Base-by-base conservation (phyloP, 2,113 vertebrate species). In the Vulpes ferrilata region DNA sequence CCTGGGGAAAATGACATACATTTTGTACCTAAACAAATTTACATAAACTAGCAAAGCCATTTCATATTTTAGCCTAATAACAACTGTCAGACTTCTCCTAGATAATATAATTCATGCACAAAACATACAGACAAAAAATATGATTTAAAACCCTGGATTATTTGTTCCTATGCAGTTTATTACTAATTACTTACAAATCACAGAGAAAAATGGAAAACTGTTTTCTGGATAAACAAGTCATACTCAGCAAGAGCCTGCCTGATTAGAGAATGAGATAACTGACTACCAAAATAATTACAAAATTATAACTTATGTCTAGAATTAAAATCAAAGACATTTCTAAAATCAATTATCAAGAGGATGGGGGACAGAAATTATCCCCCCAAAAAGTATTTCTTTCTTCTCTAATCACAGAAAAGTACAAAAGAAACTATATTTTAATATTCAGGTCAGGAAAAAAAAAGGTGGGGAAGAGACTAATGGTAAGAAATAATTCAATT, bases 51-150 rank as follows among this genome's bases (percentile, higher is more conserved):
- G 60, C 71, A 88, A 97, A 83, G 5, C 17, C 32, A 92, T 87
- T 92, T 92, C 55, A 92, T 96, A 93, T 96, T 92, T 97, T 67
- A 87, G 22, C 15, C 78, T 96, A 97, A 91, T 93, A 92, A 74
- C 73, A 96, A 95, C 22, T 90, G 65, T 83, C 92, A 67, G 67
- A 48, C 30, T 93, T 71, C 57, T 84, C 88, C 82, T 38, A 93
- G 60, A 93, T 96, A 95, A 93, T 80, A 51, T 53, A 86, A 95
- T 89, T 95, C 59, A 79, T 43, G 16, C 55, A 88, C 4, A 25
- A 97, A 97, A 88, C 43, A 95, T 17, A 86, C 4, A 86, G 6
- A 30, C n/a, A 90, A 90, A 93, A 97, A 96, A 51, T 80, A 88
- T 22, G n/a, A 91, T 83, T 80, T 79, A 51, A 82, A 60, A 74